Evolutionary conservation across 2,888 invertebrate species (phyloP).

Genomic region (Theretra japonica): DNA sequence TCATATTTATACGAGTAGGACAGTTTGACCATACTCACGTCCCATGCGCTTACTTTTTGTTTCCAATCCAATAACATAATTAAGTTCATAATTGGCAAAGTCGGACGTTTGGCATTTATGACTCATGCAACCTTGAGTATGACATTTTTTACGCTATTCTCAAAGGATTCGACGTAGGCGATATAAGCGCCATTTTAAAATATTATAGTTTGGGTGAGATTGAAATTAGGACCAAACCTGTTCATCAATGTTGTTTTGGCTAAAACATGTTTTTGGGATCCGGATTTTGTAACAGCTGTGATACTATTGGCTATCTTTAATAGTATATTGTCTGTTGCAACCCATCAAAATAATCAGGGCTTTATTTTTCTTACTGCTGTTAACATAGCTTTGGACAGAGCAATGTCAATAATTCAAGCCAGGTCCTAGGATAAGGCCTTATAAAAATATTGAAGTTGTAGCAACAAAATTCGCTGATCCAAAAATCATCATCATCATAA

Average conservation of each 20-base stretch:
- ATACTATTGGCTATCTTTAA: neutral
- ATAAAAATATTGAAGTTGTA: no score
- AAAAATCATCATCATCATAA: no score
- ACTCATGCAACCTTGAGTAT: slow-evolving; percentile 38
- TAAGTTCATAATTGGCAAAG: slow-evolving; percentile 14
- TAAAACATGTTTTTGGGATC: neutral
- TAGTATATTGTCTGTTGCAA: no score
- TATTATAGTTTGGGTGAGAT: neutral
- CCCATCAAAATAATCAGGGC: no score
- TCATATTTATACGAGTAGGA: no score
- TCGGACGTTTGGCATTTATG: slow-evolving; percentile 28
- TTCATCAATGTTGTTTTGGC: neutral
- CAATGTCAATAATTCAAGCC: no score
- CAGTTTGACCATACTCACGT: neutral
- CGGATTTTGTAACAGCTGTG: neutral
- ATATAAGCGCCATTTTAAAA: slow-evolving; percentile 11
- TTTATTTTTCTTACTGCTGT: no score
- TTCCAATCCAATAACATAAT: neutral
- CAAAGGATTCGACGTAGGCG: slow-evolving; percentile 25
- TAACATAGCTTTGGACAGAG: no score
- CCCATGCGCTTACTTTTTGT: neutral
- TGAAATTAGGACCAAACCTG: neutral
- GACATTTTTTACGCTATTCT: slow-evolving; percentile 34
- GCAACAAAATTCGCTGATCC: no score
- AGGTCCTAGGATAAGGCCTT: no score